Evolutionary conservation across 2,888 invertebrate species (phyloP), one percentile per base, ranked within the genome.

Genomic region (Xanthia togata): DNA sequence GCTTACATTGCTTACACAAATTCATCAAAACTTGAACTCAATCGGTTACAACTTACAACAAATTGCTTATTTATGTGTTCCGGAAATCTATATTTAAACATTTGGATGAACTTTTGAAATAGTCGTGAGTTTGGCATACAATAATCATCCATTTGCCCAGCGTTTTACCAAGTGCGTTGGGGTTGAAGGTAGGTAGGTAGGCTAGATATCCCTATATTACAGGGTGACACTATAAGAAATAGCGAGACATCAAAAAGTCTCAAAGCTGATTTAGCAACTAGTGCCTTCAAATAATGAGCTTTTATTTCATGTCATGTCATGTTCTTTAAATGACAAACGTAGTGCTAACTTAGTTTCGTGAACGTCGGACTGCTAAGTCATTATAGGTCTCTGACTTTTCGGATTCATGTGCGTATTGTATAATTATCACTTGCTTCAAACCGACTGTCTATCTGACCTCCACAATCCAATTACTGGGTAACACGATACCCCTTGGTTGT

Each of bases 11-110:
- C 74, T 81, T 79, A 76, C 72, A 76, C 65, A 76, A 82, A 86
- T 84, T 84, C 76, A 82, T 86, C 82, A 82, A 87, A 87, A 82
- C 85, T 87, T 87, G 60, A 76, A 69, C 60, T 53, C 63, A 78
- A 78, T 81, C 55, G 70, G 68, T 73, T 64, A 55, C 73, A 65
- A 72, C 47, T 69, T 59, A 63, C 63, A 67, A 64, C 50, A 63
- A 83, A 81, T 79, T 78, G 69, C 23, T 67, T 20, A 20, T 59
- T 57, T 70, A 26, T n/a, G 20, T 47, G 26, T 53, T 41, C 11
- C 17, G 12, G 3, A 4, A n/a, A 62, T 26, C 14, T 4, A 11
- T 35, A 60, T 41, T 35, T 57, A 26, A 44, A 60, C 8, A 57
- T 65, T 47, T 53, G 4, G 12, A 35, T 3, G n/a, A 6, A 35